A percentile compares a stretch with the other conserved stretches of the same genome.
Conservation (phyloP, 2,797 vertebrate species). For the Xiphophorus birchmanni region DNA sequence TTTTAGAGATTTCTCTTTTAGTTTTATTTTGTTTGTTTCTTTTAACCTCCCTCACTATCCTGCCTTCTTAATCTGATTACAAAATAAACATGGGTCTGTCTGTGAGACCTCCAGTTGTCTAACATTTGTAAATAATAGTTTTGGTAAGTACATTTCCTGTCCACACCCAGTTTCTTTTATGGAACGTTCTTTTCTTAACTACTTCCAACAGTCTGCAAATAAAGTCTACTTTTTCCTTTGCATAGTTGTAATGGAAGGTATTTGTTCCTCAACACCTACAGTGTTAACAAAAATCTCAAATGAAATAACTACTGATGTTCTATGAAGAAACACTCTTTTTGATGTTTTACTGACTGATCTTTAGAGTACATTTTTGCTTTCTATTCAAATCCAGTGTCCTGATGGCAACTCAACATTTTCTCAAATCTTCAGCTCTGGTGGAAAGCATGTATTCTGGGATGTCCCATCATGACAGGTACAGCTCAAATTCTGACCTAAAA, state of each 20-base stretch:
- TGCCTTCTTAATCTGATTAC: background rate
- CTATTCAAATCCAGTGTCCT: slow-evolving; percentile 82
- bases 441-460: slow-evolving; percentile 88
- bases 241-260: background rate
- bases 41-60: background rate
- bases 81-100: background rate
- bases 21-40: background rate
- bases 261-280: background rate
- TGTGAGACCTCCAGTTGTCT: background rate
- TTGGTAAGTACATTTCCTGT: background rate
- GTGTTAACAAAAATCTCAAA: background rate
- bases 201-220: background rate
- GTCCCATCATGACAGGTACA: slow-evolving; percentile 90
- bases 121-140: background rate
- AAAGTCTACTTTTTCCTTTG: background rate
- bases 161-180: background rate
- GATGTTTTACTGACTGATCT: background rate
- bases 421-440: slow-evolving; percentile 88
- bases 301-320: background rate
- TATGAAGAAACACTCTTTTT: background rate
- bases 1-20: background rate
- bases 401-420: slow-evolving; percentile 90
- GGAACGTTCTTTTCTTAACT: background rate
- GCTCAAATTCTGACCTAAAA: background rate
- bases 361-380: background rate